Evolutionary conservation across 2,113 vertebrate species (phyloP), one percentile per base, ranked within the genome.

Genomic region (Raja brachyura): DNA sequence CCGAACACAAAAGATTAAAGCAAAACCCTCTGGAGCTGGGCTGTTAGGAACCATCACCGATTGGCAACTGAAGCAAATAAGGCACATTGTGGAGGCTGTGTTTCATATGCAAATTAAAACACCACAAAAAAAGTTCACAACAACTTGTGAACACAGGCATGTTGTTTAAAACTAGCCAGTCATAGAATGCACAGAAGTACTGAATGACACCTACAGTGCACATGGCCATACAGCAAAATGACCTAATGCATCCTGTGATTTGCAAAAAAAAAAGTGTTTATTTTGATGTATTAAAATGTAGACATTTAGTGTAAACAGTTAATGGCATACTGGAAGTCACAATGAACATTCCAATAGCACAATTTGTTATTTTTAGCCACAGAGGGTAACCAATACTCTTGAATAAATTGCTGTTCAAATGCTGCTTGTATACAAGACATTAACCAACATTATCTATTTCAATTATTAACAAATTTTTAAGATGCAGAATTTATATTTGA

Each of bases 31-130:
- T 2, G 54, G 94, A 95, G 94, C 61, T 93, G 93, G 77, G 79
- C 74, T 94, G 93, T 93, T 94, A 93, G 94, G 95, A 96, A 93
- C 93, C 93, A 93, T 83, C 95, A 93, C 96, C 96, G 95, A 95
- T 94, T 94, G 76, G 94, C 94, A 95, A 63, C 54, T 86, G 75
- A 93, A 95, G 93, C 93, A 93, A 94, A 94, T 4, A 28, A 93
- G 93, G 93, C 93, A 93, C 94, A 28, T 85, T 95, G 93, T 94
- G 93, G 95, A 93, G 93, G 77, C 88, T 93, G 93, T 90, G 94
- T 94, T 93, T 93, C 39, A 56, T 90, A 93, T 61, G 94, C 93
- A 93, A 95, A 95, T 70, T 39, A 76, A 92, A 94, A 93, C 94
- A 94, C 94, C 74, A 83, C 93, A 48, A 73, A 68, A 92, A 92